Percentiles rank a stretch among this genome's conserved stretches.
Evolutionary conservation across 2,113 vertebrate genomes (phyloP).

Genomic region (Struthio camelus): DNA sequence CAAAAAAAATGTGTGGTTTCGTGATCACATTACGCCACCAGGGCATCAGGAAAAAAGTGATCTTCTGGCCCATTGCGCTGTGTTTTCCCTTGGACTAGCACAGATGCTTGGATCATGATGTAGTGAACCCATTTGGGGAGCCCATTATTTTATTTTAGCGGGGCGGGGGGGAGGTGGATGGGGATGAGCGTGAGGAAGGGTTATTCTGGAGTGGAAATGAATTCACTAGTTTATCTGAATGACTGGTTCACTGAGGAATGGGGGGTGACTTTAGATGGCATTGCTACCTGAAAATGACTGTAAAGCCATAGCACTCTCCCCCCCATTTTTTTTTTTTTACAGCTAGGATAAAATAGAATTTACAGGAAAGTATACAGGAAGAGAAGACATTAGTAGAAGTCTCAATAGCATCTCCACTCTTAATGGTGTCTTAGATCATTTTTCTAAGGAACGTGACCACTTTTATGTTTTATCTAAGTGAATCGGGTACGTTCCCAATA

Average conservation of each 20-base stretch:
- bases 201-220: background rate
- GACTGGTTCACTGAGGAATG: background rate
- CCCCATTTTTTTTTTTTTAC: background rate
- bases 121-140: background rate
- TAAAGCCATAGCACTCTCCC: background rate
- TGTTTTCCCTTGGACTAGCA: background rate
- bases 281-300: background rate
- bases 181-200: background rate
- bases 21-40: background rate
- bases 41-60: background rate
- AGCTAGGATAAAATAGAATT: background rate
- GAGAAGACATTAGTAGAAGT: background rate
- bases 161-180: background rate
- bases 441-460: background rate
- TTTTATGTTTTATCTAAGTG: background rate
- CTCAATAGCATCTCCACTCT: background rate
- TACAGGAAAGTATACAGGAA: background rate
- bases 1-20: background rate
- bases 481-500: background rate
- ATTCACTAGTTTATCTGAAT: background rate
- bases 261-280: background rate
- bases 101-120: background rate
- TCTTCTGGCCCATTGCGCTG: background rate
- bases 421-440: background rate
- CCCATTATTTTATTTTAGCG: background rate